Conservation (phyloP, 2,888 invertebrate genomes). For the Selenia dentaria region DNA sequence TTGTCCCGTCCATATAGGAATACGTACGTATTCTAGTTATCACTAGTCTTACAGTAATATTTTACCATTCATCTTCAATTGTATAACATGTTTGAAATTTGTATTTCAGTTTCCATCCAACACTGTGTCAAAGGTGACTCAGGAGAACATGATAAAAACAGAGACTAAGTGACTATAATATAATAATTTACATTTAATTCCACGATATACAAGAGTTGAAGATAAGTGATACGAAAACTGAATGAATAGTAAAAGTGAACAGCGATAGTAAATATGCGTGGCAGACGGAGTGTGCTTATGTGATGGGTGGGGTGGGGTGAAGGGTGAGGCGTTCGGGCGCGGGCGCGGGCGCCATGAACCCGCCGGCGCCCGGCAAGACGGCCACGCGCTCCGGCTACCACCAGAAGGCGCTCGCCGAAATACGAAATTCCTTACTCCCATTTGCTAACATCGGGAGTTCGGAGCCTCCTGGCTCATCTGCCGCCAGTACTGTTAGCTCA, state of each 20-base stretch:
- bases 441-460: conserved; percentile 88
- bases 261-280: conserved; percentile 57
- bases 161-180: conserved; percentile 29
- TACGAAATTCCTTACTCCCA: conserved; percentile 92
- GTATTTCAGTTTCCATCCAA: no score
- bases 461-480: conserved; percentile 88
- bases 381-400: conserved; percentile 92
- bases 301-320: conserved; percentile 83
- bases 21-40: no score
- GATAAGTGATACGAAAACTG: conserved; percentile 32
- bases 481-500: conserved; percentile 89
- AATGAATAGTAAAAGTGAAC: conserved; percentile 49
- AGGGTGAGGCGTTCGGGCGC: conserved; percentile 81
- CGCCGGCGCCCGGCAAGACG: conserved; percentile 86
- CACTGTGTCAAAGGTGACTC: conserved; percentile 3
- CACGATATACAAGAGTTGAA: conserved; percentile 15
- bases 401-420: conserved; percentile 94
- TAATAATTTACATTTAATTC: conserved; percentile 21
- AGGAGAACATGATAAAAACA: conserved; percentile 25
- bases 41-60: no score
- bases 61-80: no score
- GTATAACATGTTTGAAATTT: no score
- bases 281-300: conserved; percentile 62
- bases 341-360: conserved; percentile 86
- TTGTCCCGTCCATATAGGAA: conserved; percentile 1